Conservation (phyloP, 2,797 vertebrate genomes). For the Sebastes ruberrimus region DNA sequence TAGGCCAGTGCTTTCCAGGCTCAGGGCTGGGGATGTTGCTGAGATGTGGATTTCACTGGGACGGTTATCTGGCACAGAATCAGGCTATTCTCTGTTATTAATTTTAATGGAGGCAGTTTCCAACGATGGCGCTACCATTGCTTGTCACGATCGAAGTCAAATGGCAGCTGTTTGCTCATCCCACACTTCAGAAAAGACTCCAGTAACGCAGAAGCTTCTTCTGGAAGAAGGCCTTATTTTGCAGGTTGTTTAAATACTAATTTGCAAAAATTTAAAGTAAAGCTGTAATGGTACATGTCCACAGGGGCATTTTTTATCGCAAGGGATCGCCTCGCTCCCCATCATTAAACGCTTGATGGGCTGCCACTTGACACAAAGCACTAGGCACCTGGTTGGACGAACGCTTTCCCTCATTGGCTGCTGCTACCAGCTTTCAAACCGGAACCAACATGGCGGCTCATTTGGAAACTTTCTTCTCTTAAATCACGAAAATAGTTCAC, state of each 20-base stretch:
- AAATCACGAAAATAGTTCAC: too few species aligned
- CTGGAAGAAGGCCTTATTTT: slow-evolving; percentile 10
- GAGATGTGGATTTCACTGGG: slow-evolving; percentile 63
- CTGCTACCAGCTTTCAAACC: too few species aligned
- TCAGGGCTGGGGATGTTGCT: slow-evolving; percentile 65
- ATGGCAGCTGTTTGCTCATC: slow-evolving; percentile 39
- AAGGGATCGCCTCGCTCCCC: too few species aligned
- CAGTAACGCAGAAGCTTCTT: neutral
- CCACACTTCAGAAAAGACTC: neutral
- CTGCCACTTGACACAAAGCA: too few species aligned
- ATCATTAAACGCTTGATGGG: too few species aligned
- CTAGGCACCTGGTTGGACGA: too few species aligned
- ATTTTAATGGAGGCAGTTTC: slow-evolving; percentile 62
- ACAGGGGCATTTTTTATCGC: too few species aligned
- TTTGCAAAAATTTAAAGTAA: neutral
- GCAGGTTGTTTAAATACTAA: neutral
- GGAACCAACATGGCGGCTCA: too few species aligned
- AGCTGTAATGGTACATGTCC: neutral
- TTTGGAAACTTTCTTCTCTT: too few species aligned
- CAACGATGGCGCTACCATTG: slow-evolving; percentile 2
- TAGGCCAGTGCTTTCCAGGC: slow-evolving; percentile 75
- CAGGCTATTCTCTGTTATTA: slow-evolving; percentile 58
- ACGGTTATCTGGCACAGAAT: slow-evolving; percentile 61
- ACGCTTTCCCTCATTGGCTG: too few species aligned
- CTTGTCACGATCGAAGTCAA: slow-evolving; percentile 47